Base-by-base conservation (phyloP, 2,888 invertebrate species). In the Chaetoderma sp. region DNA sequence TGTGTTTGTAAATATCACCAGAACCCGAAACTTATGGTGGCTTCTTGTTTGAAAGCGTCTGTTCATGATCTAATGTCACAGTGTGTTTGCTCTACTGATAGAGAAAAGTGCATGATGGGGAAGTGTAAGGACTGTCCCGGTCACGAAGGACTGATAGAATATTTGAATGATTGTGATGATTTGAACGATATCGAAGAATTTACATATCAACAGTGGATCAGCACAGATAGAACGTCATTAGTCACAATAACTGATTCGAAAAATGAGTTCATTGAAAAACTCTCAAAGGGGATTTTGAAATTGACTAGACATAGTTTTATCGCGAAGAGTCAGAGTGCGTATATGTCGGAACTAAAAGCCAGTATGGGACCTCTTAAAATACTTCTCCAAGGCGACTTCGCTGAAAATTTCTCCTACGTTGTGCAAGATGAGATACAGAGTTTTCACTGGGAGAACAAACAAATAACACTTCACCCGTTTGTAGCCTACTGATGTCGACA, bases 381-480 rank as follows among this genome's bases (percentile, higher is more conserved):
- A 4, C 10, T 60, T 18, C 21, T 61, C 4, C 36, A 39, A 13
- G 28, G 30, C 10, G 39, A 54, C 16, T 55, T 61, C 42, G 25
- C 39, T 6, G 61, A 61, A 61, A 54, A 54, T 54, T 55, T 16
- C 36, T 25, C 10, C 2, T 52, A 32, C 21, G 42, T 39, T 3
- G 28, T 54, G 16, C 61, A 61, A n/a, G 61, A 61, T 39, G 39
- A 52, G 18, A 52, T 60, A 21, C 60, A 60, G 50, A 58, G 58
- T 25, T 50, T 23, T 16, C 42, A 50, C 1, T 36, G 28, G 50
- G 32, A 50, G 30, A 52, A 33, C 23, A 21, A 54, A 18, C 32
- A 32, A 36, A 45, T 45, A 10, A 54, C 61, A 21, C 16, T 54
- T n/a, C 61, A 61, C 21, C 61, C 61, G 2, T 42, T 50, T 30